phyloP scores from a whole-genome alignment of 2,113 vertebrate species.

The Antennarius striatus region DNA sequence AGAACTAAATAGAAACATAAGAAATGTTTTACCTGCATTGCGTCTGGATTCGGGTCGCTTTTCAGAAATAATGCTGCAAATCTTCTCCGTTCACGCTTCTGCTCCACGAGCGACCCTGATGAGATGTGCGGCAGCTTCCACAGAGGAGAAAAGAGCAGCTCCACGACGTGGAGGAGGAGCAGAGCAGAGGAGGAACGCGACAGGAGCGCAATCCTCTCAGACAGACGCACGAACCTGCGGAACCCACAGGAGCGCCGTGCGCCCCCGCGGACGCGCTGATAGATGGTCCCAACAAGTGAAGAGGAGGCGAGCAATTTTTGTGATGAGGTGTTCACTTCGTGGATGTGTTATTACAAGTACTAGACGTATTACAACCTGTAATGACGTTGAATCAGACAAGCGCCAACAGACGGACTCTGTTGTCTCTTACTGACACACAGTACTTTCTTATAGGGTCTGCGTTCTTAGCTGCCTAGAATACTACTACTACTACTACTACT shows the following conservation, averaged over 20 bases:
- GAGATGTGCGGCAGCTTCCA: slow-evolving; percentile 36
- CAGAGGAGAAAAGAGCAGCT: slow-evolving; percentile 7
- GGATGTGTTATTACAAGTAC: slow-evolving; percentile 48
- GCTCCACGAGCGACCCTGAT: slow-evolving; percentile 6
- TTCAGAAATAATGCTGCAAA: slow-evolving; percentile 7
- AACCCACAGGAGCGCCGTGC: slow-evolving; percentile 7
- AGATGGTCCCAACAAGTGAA: slow-evolving; percentile 31
- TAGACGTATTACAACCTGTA: slow-evolving; percentile 34
- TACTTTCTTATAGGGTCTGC: too few relatives aligned
- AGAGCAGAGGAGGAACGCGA: background rate
- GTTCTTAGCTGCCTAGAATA: too few relatives aligned
- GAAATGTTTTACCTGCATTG: slow-evolving; percentile 66
- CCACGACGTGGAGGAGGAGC: slow-evolving; percentile 33
- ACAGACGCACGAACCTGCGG: background rate
- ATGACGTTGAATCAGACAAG: slow-evolving; percentile 29
- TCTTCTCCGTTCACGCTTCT: slow-evolving; percentile 19
- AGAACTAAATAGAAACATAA: background rate
- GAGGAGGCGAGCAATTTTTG: slow-evolving; percentile 28
- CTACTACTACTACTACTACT: too few relatives aligned
- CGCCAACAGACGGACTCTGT: slow-evolving; percentile 8
- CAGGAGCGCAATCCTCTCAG: background rate
- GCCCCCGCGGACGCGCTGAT: slow-evolving; percentile 1
- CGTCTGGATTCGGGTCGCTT: slow-evolving; percentile 23
- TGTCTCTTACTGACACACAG: too few relatives aligned
- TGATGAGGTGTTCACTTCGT: slow-evolving; percentile 27